These are phyloP conservation scores for Oligia fasciuncula DNA, from an alignment of 2,888 invertebrate genomes.

Conservation along the genomic window DNA sequence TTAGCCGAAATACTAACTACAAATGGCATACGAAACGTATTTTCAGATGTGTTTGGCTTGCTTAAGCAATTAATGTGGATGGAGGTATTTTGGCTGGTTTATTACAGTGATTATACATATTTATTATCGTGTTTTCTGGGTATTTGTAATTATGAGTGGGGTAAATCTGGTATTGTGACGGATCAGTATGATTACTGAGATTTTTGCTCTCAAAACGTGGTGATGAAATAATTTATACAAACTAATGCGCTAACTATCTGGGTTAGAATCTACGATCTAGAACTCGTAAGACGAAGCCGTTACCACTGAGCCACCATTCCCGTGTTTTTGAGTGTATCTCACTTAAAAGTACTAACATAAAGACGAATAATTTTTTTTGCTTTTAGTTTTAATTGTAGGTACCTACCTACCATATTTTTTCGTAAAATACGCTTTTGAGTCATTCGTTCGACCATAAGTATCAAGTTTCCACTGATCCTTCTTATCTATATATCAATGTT, in stretches of 20 bases:
- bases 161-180: neutral
- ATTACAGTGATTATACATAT: slow-evolving; percentile 12
- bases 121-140: neutral
- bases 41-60: slow-evolving; percentile 71
- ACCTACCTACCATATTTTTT: neutral
- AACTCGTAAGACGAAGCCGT: too few species aligned
- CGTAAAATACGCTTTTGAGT: neutral
- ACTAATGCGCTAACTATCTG: too few species aligned
- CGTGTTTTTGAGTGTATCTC: neutral
- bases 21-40: slow-evolving; percentile 72
- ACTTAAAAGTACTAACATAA: neutral
- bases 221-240: too few species aligned
- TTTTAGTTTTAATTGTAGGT: neutral
- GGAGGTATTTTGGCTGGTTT: slow-evolving; percentile 44
- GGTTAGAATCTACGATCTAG: too few species aligned
- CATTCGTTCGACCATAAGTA: neutral
- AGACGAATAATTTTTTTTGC: neutral
- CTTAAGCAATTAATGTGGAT: slow-evolving; percentile 65
- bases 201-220: too few species aligned
- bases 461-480: neutral
- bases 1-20: slow-evolving; percentile 79
- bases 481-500: too few species aligned
- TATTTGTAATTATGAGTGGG: neutral
- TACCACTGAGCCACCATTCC: too few species aligned
- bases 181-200: neutral